phyloP scores from a whole-genome alignment of 2,113 vertebrate species.

The Glaucomys volans region DNA sequence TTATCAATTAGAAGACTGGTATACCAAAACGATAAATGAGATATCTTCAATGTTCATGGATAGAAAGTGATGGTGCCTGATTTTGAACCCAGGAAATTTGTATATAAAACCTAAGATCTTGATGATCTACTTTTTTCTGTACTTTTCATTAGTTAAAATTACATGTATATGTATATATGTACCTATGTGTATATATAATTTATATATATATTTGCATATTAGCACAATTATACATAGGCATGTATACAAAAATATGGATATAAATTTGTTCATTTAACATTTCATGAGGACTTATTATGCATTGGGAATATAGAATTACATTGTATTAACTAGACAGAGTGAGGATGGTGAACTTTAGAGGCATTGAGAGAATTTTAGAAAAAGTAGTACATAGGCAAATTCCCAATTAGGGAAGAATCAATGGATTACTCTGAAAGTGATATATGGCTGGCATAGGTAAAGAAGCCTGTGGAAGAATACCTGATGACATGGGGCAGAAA shows the following conservation, averaged over 20 bases:
- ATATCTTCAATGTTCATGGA: neutral
- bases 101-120: neutral
- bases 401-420: neutral
- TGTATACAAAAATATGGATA: neutral
- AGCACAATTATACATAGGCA: neutral
- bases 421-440: neutral
- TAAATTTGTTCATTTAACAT: neutral
- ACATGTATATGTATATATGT: neutral
- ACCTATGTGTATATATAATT: neutral
- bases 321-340: neutral
- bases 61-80: neutral
- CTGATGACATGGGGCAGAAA: neutral
- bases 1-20: neutral
- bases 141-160: neutral
- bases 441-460: neutral
- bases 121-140: neutral
- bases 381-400: neutral
- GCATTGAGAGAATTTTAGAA: neutral
- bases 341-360: neutral
- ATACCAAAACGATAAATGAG: neutral
- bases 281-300: neutral
- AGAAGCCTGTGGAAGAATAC: neutral
- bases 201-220: neutral
- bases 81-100: neutral
- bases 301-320: neutral